Base-by-base conservation (phyloP, 35 echinoderm and acorn worm species). In the Eucidaris tribuloides region DNA sequence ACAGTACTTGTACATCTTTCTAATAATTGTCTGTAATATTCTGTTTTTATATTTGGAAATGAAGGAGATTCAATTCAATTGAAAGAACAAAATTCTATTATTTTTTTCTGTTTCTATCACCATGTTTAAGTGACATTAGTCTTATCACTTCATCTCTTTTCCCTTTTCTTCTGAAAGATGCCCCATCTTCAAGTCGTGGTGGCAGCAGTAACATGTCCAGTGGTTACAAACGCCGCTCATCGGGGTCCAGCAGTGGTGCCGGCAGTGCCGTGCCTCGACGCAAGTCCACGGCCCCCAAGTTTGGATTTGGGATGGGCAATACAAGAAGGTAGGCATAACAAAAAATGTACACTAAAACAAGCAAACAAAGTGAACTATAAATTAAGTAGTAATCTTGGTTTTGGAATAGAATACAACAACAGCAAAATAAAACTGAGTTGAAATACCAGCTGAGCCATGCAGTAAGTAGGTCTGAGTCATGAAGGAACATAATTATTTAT, bases 201-300 rank as follows among this genome's bases (percentile, higher is more conserved):
- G 61, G 28, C 13, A 40, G 68, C 6, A 38, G 24, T 44, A n/a
- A n/a, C n/a, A n/a, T n/a, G n/a, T n/a, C n/a, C n/a, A n/a, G n/a
- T n/a, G 68, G 68, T 22, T 41, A 24, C 41, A 44, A 42, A 22
- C 34, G 41, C 37, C 68, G 68, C 22, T 44, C 34, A 13, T 74
- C 68, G 5, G 33, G 35, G 36, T 52, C 68, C 11, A 35, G 66
- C 20, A 4, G 33, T 11, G 19, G 4, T 30, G 37, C 68, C 15
- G 68, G 68, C 29, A 7, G 15, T 5, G n/a, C n/a, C n/a, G n/a
- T n/a, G n/a, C n/a, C n/a, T n/a, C n/a, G n/a, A n/a, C 68, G 68
- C 35, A 74, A 74, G n/a, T 74, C 68, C 34, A 74, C 68, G 11
- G 34, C 68, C 68, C 25, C 68, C 38, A 74, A 74, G 40, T 41